These are phyloP conservation scores for Epicauta chinensis DNA, from an alignment of 1,140 invertebrate genomes.

Conservation along the genomic window DNA sequence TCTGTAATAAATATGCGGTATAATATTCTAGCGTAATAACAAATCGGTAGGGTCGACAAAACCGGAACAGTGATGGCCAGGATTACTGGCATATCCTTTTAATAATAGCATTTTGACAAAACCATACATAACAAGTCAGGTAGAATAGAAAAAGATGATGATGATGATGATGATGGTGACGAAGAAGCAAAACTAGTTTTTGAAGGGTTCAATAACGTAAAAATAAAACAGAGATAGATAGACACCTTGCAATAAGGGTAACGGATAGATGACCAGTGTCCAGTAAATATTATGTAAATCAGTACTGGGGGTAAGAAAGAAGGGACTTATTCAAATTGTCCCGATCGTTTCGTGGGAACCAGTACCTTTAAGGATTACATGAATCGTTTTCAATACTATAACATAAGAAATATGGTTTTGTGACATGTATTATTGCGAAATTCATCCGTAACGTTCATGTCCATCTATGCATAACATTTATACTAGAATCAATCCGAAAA, in stretches of 20 bases:
- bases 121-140: conserved; percentile 15
- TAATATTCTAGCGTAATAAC: no score
- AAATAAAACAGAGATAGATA: not conserved
- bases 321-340: conserved; percentile 32
- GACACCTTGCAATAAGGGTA: conserved; percentile 24
- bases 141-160: no score
- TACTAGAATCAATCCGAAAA: no score
- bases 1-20: no score
- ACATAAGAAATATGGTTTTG: conserved; percentile 10
- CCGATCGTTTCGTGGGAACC: conserved; percentile 23
- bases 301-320: conserved; percentile 6
- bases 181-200: conserved; percentile 12
- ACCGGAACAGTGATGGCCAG: conserved; percentile 7
- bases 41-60: conserved; percentile 2
- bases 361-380: conserved; percentile 14
- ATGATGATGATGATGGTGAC: no score
- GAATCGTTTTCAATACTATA: not conserved
- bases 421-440: conserved; percentile 4
- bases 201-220: conserved; percentile 1
- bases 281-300: conserved; percentile 33
- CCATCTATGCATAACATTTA: no score
- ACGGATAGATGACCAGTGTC: conserved; percentile 29
- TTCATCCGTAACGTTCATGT: not conserved
- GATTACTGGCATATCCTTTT: conserved; percentile 16
- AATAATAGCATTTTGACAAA: conserved; percentile 15